Conservation (phyloP, 2,888 invertebrate species). For the Rhyacophila evoluta region DNA sequence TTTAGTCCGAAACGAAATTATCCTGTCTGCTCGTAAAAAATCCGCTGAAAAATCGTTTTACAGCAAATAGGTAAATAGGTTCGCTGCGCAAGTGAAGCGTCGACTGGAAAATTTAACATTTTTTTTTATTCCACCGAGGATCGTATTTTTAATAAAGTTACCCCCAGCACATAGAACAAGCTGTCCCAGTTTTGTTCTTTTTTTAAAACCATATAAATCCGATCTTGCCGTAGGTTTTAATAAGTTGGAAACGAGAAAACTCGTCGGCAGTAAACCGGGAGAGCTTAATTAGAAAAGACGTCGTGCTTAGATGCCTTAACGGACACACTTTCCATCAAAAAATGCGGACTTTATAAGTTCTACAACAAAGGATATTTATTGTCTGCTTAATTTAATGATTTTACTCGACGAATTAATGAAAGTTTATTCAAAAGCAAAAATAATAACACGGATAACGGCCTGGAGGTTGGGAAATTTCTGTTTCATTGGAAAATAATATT, state of each 20-base stretch:
- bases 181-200: neutral
- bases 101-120: neutral
- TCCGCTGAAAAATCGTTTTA: too few relatives aligned
- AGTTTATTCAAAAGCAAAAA: too few relatives aligned
- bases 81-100: neutral
- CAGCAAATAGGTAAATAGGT: neutral
- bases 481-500: too few relatives aligned
- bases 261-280: neutral
- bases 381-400: neutral
- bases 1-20: too few relatives aligned
- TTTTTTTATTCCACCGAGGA: neutral
- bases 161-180: neutral
- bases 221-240: neutral
- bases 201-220: neutral
- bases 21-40: too few relatives aligned
- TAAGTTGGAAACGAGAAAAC: neutral
- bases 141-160: neutral
- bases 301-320: neutral
- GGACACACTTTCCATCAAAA: neutral
- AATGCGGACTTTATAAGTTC: neutral
- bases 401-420: neutral
- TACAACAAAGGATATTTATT: neutral
- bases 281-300: constrained; percentile 20
- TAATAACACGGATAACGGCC: too few relatives aligned
- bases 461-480: too few relatives aligned